phyloP scores from a whole-genome alignment of 1,140 invertebrate genomes.

The Drosophila littoralis region DNA sequence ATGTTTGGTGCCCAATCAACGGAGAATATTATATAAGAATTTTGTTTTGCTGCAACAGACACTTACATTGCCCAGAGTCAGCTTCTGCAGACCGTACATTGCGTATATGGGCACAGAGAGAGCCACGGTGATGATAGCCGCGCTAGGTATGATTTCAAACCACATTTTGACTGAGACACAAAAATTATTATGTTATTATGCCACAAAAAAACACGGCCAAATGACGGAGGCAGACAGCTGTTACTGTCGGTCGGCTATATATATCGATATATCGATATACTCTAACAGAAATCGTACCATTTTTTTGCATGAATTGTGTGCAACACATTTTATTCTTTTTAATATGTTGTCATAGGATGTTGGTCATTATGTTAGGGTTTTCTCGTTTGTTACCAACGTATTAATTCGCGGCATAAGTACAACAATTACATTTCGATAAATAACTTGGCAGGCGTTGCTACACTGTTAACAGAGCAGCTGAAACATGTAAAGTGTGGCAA shows the following conservation, averaged over 20 bases:
- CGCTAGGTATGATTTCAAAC: slow-evolving; percentile 88
- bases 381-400: neutral
- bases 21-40: slow-evolving; percentile 77
- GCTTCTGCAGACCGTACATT: slow-evolving; percentile 86
- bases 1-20: slow-evolving; percentile 46
- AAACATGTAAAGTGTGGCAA: slow-evolving; percentile 32
- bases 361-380: too few species aligned
- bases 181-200: slow-evolving; percentile 63
- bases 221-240: slow-evolving; percentile 38
- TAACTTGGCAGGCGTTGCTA: slow-evolving; percentile 13
- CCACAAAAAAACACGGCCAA: slow-evolving; percentile 41
- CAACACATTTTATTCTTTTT: neutral
- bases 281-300: neutral
- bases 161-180: slow-evolving; percentile 85
- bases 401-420: neutral
- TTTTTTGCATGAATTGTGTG: neutral
- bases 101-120: slow-evolving; percentile 86
- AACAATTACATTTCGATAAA: slow-evolving; percentile 2
- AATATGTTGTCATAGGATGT: neutral
- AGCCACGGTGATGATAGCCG: slow-evolving; percentile 86
- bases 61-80: slow-evolving; percentile 86
- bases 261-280: slow-evolving; percentile 43
- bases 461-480: slow-evolving; percentile 30
- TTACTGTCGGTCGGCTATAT: neutral
- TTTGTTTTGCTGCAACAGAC: slow-evolving; percentile 43